Evolutionary conservation across 2,797 vertebrate genomes (phyloP).

Genomic region (Emys orbicularis): DNA sequence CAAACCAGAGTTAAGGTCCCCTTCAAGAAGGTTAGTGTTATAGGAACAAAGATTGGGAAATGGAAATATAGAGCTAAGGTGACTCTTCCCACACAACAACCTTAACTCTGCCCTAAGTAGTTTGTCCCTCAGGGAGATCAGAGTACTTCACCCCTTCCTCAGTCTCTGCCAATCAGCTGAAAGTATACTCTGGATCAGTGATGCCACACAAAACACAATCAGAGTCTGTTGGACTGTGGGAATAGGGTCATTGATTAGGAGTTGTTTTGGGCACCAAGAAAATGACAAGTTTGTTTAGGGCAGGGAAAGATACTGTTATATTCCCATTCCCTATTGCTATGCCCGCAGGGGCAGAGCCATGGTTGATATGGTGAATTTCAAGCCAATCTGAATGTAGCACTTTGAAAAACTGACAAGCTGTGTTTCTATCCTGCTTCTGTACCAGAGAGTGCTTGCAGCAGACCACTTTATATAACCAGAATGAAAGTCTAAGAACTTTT

Average conservation of each 20-base stretch:
- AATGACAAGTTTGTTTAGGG: background rate
- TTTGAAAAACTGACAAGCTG: background rate
- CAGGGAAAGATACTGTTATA: background rate
- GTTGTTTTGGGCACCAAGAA: background rate
- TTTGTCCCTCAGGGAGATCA: background rate
- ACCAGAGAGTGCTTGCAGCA: background rate
- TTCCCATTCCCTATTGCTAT: background rate
- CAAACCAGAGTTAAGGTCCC: slow-evolving; percentile 7
- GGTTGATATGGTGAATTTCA: background rate
- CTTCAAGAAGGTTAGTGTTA: background rate
- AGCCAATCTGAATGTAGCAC: background rate
- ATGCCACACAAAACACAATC: background rate
- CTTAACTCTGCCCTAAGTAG: background rate
- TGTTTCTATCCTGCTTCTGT: slow-evolving; percentile 4
- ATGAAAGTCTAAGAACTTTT: background rate
- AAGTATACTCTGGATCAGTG: background rate
- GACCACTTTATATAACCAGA: slow-evolving; percentile 27
- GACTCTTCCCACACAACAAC: background rate
- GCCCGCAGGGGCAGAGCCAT: background rate
- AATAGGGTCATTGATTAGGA: background rate
- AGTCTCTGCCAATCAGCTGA: background rate
- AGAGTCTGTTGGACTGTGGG: background rate
- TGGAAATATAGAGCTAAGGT: background rate
- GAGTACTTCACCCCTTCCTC: background rate
- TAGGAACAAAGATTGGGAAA: no score